Evolutionary conservation across 2,797 vertebrate species (phyloP), one percentile per base, ranked within the genome.

Genomic region (Scolopax bukidnonensis): DNA sequence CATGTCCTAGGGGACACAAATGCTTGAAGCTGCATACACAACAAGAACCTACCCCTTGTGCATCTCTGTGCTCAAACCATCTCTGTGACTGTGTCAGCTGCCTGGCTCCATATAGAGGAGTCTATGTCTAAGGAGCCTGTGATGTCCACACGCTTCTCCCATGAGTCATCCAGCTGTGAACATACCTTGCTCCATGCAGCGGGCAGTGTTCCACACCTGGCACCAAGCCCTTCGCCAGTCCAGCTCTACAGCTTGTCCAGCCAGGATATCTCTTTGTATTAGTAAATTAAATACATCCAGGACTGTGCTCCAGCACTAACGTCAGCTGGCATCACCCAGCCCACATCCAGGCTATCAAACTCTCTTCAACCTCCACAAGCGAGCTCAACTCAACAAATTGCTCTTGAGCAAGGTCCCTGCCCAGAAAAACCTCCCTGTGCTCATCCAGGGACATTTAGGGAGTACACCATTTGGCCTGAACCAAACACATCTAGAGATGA

Each of bases 51-150:
- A 11, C 33, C 13, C 11, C 56, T 16, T 1, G n/a, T 6, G 59
- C 51, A 24, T 11, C 36, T 45, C 60, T 28, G 10, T 4, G 27
- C 41, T 20, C 43, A 33, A 69, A 61, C 43, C 36, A 13, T 5
- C 7, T 1, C 40, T 13, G 7, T 10, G 70, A 11, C 25, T 2
- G 48, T 10, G 21, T 12, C 83, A 43, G 50, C 71, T 12, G 38
- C 53, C 41, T 3, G 0, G 9, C 9, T 36, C 27, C n/a, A 0
- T 6, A 11, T 0, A 1, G 43, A 51, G 38, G 16, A 57, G 38
- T 20, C 65, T 5, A 3, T 9, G 7, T 4, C 84, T 27, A 9
- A 6, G 85, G 82, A 83, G n/a, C 30, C 28, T 8, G 27, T 12
- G 33, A 18, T 40, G 47, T 36, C 71, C 32, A 0, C 45, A 27